A percentile compares a stretch with the other conserved stretches of the same genome.
Evolutionary conservation across 2,888 invertebrate species (phyloP).

Genomic region (Dolichopus griseipennis): DNA sequence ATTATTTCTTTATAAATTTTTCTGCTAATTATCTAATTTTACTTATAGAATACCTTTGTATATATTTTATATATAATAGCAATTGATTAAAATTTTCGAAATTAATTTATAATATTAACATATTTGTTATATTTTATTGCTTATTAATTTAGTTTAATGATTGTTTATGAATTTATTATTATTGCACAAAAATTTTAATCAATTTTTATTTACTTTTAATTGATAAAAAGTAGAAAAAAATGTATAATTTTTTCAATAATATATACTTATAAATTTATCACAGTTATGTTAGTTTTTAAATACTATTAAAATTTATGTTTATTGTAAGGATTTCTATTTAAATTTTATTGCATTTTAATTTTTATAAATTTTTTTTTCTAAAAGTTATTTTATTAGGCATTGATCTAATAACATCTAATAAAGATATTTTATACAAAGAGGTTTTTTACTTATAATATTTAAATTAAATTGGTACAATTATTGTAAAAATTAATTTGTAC

Average conservation of each 20-base stretch:
- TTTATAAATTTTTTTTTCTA: neutral
- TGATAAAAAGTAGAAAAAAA: neutral
- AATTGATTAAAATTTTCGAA: constrained; percentile 6
- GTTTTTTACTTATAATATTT: too few species aligned
- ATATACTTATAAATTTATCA: neutral
- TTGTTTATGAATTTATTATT: neutral
- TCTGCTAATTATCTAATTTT: neutral
- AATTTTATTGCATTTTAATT: neutral
- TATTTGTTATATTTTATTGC: neutral
- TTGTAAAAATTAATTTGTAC: too few species aligned
- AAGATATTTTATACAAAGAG: too few species aligned
- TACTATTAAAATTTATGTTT: neutral
- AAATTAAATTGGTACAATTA: too few species aligned
- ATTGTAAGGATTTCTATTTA: too few species aligned
- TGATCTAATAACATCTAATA: neutral
- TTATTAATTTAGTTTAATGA: neutral
- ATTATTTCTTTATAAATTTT: neutral
- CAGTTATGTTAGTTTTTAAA: neutral
- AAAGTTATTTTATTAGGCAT: neutral
- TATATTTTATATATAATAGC: neutral
- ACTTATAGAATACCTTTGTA: neutral
- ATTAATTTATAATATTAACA: neutral
- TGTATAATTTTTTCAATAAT: neutral
- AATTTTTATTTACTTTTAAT: neutral
- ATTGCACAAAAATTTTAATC: constrained; percentile 6